Base-by-base conservation (phyloP, 1,140 invertebrate species). In the Anastatus disparis region DNA sequence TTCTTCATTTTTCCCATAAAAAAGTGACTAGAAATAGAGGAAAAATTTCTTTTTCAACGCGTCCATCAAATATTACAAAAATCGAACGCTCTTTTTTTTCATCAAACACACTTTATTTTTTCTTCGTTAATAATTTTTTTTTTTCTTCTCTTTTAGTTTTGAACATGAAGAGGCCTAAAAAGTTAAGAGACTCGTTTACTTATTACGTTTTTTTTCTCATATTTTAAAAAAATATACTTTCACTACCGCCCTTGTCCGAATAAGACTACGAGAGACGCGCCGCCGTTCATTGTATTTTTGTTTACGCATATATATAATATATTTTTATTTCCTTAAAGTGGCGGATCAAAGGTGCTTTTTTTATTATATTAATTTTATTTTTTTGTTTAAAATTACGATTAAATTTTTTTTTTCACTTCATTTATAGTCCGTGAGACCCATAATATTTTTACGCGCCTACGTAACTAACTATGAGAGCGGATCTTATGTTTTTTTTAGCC, bases 231-330 rank as follows among this genome's bases (percentile, higher is more conserved):
- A 70, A 73, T 73, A 73, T 62, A 64, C 31, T 69, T 65, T 73
- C 62, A 59, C 66, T 65, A 73, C 62, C n/a, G 40, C 64, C 59
- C 59, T 68, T 75, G 74, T 75, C 74, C 74, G 71, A 75, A 75
- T 75, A 73, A 75, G 74, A 73, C 61, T 52, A 48, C 20, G 12
- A 50, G 9, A 62, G 22, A 62, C 44, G 44, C 59, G 42, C 59
- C 58, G 22, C 26, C 59, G 56, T 56, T 29, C 35, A 56, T 53
- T 53, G 26, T 53, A 17, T 29, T 10, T 53, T 8, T 38, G 27
- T 53, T 29, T 53, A 27, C 24, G 13, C 26, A 52, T 52, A 53
- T 27, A 53, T 48, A 48, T 17, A 52, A 52, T 52, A 56, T 56
- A 13, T n/a, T n/a, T n/a, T n/a, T n/a, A n/a, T n/a, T n/a, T n/a